Evolutionary conservation across 1,140 invertebrate genomes (phyloP).

Genomic region (Eueides isabella): DNA sequence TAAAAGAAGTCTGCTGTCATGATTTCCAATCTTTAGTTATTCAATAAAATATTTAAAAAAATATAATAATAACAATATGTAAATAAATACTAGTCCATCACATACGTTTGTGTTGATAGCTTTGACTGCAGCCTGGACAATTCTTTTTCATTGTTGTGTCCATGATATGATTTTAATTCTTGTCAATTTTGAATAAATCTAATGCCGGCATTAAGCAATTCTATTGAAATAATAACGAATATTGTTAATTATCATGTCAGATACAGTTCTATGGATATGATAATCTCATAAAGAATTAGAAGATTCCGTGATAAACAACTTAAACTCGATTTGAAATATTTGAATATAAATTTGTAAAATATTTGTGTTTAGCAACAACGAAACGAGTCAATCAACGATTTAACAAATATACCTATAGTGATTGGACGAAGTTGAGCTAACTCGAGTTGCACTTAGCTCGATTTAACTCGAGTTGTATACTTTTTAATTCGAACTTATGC

Average conservation of each 20-base stretch:
- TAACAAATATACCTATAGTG: no score
- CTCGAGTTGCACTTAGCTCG: no score
- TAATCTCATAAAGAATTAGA: neutral
- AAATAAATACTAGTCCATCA: slow-evolving; percentile 15
- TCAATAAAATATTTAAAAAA: neutral
- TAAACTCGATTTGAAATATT: no score
- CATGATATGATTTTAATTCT: slow-evolving; percentile 30
- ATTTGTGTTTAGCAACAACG: no score
- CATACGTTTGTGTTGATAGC: slow-evolving; percentile 64
- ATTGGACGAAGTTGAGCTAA: no score
- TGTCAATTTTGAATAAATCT: neutral
- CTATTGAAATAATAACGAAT: neutral
- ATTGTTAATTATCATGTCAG: neutral
- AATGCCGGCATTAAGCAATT: neutral
- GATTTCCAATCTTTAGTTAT: neutral
- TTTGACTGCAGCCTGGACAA: slow-evolving; percentile 73
- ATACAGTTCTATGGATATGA: neutral
- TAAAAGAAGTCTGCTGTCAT: neutral
- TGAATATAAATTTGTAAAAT: no score
- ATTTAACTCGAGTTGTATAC: no score
- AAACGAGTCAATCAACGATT: no score
- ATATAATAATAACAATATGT: neutral
- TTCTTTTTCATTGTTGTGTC: slow-evolving; percentile 58
- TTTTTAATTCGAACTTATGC: no score
- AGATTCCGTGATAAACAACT: neutral